Base-by-base conservation (phyloP, 92 coral and sea anemone genomes). In the Metridium senile region DNA sequence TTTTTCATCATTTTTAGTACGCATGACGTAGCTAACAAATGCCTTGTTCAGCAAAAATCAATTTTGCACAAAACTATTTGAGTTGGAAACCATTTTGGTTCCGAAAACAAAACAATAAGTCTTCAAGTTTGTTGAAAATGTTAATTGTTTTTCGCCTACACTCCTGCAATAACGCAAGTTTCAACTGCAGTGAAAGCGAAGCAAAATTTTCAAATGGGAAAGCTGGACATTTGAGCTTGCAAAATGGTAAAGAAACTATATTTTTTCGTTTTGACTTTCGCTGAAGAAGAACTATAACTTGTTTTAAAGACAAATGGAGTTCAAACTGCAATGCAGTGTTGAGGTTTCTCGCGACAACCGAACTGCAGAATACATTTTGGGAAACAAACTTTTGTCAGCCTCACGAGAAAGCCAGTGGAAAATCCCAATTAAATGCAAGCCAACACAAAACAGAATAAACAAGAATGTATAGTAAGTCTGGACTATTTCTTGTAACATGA, bases 1-100 rank as follows among this genome's bases (percentile, higher is more conserved):
- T 91, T 91, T 91, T 91, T 89, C 86, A 16, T 69, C n/a, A 91
- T 88, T 91, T 91, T 91, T 91, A 91, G 75, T 91, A 91, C 97
- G 97, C 97, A 91, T 91, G 97, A 85, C 89, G 89, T 31, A 9
- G 68, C 26, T 33, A 9, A 31, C 28, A 58, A 73, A 58, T 73
- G 78, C 67, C 78, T 73, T 39, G 78, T 73, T 73, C 78, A 73
- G 78, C 78, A 73, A 73, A 73, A 73, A 33, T 57, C 52, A 22
- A 31, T 32, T 73, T 73, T 70, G 54, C 78, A 73, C 29, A 73
- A 26, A 58, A 35, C 9, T 47, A 13, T 27, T 39, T 29, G 52
- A n/a, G 11, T n/a, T 26, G 32, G 43, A 29, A 57, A n/a, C 16
- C 25, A 25, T 33, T 58, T 11, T 63, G 20, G 31, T 19, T 63